Base-by-base conservation (phyloP, 2,113 vertebrate genomes). In the Chionis minor region DNA sequence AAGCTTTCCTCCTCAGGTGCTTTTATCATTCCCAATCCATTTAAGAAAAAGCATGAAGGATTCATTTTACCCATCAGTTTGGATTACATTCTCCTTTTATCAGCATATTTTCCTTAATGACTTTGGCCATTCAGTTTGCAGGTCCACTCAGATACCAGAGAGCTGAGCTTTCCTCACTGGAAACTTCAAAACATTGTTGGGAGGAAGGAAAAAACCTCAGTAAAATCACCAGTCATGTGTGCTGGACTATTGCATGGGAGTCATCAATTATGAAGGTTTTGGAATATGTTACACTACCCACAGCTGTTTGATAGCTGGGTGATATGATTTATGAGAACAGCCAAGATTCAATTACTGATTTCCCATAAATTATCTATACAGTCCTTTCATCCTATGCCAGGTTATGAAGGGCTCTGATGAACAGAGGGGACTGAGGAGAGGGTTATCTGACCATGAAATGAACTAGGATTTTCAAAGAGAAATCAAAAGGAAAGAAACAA, bases 291-390 rank as follows among this genome's bases (percentile, higher is more conserved):
- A 74, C 49, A 6, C 47, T 95, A 80, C 80, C 79, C 87, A 69
- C 81, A 90, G 88, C 61, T 96, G 94, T 95, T 92, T 96, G 92
- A 87, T 97, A 96, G 90, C 82, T 67, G 54, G 67, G 61, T 0
- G 33, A 90, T 95, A 94, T 92, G 92, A 97, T 97, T 97, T 96
- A 96, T 95, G 74, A 84, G 83, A 92, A 85, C 94, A 94, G 96
- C 75, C 87, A 86, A 95, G 88, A 96, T 94, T 96, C 95, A 97
- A 92, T 97, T 97, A 96, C 94, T 58, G 81, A 97, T 97, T 97
- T 97, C 89, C 86, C 92, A 97, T 97, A 96, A 97, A 96, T 96
- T 94, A 95, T 88, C 97, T 70, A 92, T 95, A 91, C 80, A 70
- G 81, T 67, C 69, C 77, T 96, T 96, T 97, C 87, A 93, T 96